phyloP scores from a whole-genome alignment of 2,113 vertebrate species.

The Brachionichthys hirsutus region DNA sequence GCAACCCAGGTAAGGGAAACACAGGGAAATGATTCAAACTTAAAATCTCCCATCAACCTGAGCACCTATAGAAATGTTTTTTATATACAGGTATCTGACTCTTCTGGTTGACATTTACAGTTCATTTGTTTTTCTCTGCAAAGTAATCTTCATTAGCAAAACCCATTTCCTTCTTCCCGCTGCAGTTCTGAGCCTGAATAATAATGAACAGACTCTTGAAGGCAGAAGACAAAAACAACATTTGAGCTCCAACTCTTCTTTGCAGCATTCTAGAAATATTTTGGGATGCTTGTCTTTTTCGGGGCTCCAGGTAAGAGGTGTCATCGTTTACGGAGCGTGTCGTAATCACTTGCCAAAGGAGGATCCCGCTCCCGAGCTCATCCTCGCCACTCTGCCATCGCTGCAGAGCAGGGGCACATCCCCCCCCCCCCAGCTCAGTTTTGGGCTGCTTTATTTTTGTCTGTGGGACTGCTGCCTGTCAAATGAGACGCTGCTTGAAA shows the following conservation, averaged over 20 bases:
- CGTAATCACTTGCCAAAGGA: conserved; percentile 67
- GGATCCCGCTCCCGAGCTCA: conserved; percentile 51
- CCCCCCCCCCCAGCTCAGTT: conserved; percentile 30
- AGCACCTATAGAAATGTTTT: conserved; percentile 31
- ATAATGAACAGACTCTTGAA: conserved; percentile 54
- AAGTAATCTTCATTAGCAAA: conserved; percentile 72
- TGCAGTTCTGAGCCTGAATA: conserved; percentile 56
- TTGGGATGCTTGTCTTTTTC: conserved; percentile 62
- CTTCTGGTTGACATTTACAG: conserved; percentile 54
- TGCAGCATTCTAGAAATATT: conserved; percentile 47
- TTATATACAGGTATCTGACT: conserved; percentile 40
- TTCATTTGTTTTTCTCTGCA: conserved; percentile 61
- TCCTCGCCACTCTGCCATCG: conserved; percentile 60
- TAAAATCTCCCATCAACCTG: conserved; percentile 44
- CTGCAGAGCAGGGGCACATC: conserved; percentile 26
- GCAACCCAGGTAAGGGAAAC: conserved; percentile 37
- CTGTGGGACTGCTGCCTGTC: conserved; percentile 60
- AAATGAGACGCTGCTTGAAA: conserved; percentile 53
- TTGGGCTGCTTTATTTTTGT: conserved; percentile 48
- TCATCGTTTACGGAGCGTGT: conserved; percentile 62
- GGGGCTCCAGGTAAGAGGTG: conserved; percentile 72
- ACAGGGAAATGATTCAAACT: conserved; percentile 56
- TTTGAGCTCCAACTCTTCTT: conserved; percentile 42
- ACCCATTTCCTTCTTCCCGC: conserved; percentile 59
- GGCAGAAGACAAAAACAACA: conserved; percentile 29